phyloP scores from a whole-genome alignment of 2,888 invertebrate species.

The Elysia crispata region DNA sequence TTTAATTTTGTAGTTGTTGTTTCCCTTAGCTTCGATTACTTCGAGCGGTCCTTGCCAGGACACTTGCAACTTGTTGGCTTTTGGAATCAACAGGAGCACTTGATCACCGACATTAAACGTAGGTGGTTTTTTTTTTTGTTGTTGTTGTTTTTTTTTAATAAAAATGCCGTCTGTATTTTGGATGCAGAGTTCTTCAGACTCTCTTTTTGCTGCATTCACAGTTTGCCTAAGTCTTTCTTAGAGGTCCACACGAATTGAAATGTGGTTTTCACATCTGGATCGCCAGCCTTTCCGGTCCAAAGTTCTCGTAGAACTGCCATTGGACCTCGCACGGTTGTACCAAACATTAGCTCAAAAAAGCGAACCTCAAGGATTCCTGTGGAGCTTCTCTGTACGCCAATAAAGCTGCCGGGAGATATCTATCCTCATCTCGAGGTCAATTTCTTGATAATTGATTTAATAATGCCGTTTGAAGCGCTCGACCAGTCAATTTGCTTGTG shows the following conservation, averaged over 20 bases:
- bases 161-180: conserved; percentile 43
- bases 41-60: conserved; percentile 53
- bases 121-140: conserved; percentile 37
- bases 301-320: conserved; percentile 31
- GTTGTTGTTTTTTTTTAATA: conserved; percentile 43
- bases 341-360: conserved; percentile 51
- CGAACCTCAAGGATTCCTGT: conserved; percentile 42
- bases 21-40: neutral
- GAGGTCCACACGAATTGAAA: conserved; percentile 23
- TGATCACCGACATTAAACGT: conserved; percentile 45
- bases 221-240: conserved; percentile 10
- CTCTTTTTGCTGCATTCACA: conserved; percentile 19
- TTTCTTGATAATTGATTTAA: conserved; percentile 52
- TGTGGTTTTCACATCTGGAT: conserved; percentile 23
- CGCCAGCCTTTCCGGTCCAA: conserved; percentile 26
- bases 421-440: conserved; percentile 55
- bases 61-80: conserved; percentile 50
- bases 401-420: conserved; percentile 47
- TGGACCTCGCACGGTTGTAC: conserved; percentile 41
- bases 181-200: conserved; percentile 26
- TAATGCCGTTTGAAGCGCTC: conserved; percentile 33
- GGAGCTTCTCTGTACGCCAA: conserved; percentile 47
- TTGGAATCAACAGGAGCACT: conserved; percentile 52
- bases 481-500: conserved; percentile 27
- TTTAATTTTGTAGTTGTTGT: neutral